Base-by-base conservation (phyloP, 2,797 vertebrate species). In the Centroberyx gerrardi region DNA sequence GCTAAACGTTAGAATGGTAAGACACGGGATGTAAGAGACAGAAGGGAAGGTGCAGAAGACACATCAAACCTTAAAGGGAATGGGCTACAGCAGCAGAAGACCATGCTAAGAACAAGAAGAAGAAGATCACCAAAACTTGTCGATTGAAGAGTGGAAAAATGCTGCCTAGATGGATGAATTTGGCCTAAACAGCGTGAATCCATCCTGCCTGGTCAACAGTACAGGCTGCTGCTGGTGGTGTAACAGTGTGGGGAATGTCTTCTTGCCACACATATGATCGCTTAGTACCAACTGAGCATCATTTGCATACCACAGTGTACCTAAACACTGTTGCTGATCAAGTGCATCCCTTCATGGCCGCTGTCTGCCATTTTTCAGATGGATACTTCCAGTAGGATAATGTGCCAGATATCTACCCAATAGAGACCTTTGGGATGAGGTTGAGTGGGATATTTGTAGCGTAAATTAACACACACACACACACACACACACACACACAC, bases 331-430 rank as follows among this genome's bases (percentile, higher is more conserved):
- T 69, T 27, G 29, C 65, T 44, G 59, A 72, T 81, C 38, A 78
- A 66, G 42, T 69, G 59, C 53, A 58, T 58, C 72, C 52, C 59
- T 62, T 65, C 58, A 42, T 63, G 59, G 66, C 55, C 48, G 55
- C 22, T 22, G 68, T 64, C 14, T 51, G 3, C 54, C n/a, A 1
- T n/a, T 67, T 72, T 72, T 73, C 55, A 76, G 71, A 68, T 31
- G 13, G 44, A 42, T 56, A 74, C 79, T 84, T 82, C 78, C 86
- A 80, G 48, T 69, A 61, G 73, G 55, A 62, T 61, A 68, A 71
- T 87, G 65, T 38, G 38, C 64, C 46, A 9, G 7, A 15, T 68
- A 38, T 59, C 18, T 4, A 22, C 52, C 67, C 10, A 53, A 10
- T 18, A 5, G 46, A 56, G 46, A 46, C 55, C 71, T 64, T 10